Base-by-base conservation (phyloP, 2,113 vertebrate species). In the Muscicapa adusta region DNA sequence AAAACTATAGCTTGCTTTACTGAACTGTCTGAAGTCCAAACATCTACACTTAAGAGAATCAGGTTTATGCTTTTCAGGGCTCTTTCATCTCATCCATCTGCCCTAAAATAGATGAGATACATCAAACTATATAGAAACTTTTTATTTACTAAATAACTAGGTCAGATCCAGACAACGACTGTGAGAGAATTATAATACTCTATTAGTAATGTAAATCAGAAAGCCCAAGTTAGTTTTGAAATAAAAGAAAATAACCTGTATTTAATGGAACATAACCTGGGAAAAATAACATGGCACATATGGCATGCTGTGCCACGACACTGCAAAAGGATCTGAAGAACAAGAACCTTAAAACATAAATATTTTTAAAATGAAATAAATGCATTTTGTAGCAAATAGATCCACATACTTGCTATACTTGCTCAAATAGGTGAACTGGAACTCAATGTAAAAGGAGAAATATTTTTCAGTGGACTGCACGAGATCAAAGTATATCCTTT, bases 381-480 rank as follows among this genome's bases (percentile, higher is more conserved):
- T n/a, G 23, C 0, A 28, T 88, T 84, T 57, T 29, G 6, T 48
- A 47, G 6, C 5, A 60, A 47, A 84, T 8, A 54, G 16, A 31
- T 54, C 4, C 22, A 28, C 6, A 14, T 33, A 11, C 14, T 76
- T 84, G 24, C 33, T 12, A 5, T 28, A 13, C 12, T 77, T 84
- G 24, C 2, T 80, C 22, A 28, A n/a, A 50, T 58, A 68, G 12
- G 8, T 0, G 0, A 71, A 77, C 8, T 47, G 22, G 14, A 63
- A 11, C 48, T 66, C 33, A 14, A 13, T 0, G 0, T 45, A 14
- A 54, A 25, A 71, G 10, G 4, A 20, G 8, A 92, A 88, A 47
- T 40, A 2, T 10, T 79, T 66, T 56, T 75, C 14, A 67, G 7
- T 17, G 6, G 12, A 3, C 15, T 81, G 23, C 8, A 43, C 43